Conservation (phyloP, 1,140 invertebrate species). For the Scylla paramamosain region DNA sequence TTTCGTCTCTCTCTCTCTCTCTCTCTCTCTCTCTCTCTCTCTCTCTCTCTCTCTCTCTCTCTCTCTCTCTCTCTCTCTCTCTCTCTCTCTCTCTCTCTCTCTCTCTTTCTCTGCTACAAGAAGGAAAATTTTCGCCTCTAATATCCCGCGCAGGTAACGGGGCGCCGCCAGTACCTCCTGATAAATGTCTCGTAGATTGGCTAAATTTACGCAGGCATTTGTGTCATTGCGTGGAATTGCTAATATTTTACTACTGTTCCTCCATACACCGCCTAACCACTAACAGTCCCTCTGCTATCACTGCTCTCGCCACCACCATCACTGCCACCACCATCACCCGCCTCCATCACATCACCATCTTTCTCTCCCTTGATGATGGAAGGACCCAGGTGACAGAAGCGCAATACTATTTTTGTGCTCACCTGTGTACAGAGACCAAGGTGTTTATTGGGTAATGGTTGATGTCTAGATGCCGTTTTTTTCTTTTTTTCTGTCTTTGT, state of each 20-base stretch:
- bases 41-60: background rate
- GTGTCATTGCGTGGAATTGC: constrained; percentile 18
- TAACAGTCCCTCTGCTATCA: background rate
- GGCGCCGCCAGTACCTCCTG: too few relatives aligned
- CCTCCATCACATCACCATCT: background rate
- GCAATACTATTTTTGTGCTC: too few relatives aligned
- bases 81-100: too few relatives aligned
- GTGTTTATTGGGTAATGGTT: too few relatives aligned
- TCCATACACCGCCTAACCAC: background rate
- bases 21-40: too few relatives aligned
- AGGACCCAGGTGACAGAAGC: too few relatives aligned
- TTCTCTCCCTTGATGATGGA: too few relatives aligned
- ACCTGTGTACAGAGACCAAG: too few relatives aligned
- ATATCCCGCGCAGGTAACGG: too few relatives aligned
- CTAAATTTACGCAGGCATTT: constrained; percentile 38
- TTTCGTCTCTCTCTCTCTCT: background rate
- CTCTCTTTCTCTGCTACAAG: background rate
- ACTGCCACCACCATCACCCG: background rate
- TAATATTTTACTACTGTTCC: background rate
- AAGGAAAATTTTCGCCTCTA: background rate
- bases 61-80: too few relatives aligned
- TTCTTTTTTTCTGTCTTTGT: constrained; percentile 44
- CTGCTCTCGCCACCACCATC: background rate
- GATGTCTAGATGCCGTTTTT: background rate
- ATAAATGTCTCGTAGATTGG: constrained; percentile 36